Evolutionary conservation across 2,888 invertebrate species (phyloP).

Genomic region (Brachypterus glaber): DNA sequence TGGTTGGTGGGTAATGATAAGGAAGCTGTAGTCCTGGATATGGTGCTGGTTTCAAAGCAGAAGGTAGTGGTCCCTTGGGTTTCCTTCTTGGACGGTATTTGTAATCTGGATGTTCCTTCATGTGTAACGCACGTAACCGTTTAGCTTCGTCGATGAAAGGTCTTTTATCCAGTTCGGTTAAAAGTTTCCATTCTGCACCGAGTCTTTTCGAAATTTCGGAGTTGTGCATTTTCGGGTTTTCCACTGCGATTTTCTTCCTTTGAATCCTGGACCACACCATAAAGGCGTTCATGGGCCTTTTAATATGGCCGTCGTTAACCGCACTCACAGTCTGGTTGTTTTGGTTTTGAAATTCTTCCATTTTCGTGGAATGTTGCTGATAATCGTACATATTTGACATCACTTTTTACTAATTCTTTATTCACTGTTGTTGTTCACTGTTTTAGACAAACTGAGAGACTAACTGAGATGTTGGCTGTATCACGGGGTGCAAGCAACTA

Average conservation of each 20-base stretch:
- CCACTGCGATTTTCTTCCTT: constrained; percentile 90
- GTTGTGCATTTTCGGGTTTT: constrained; percentile 98
- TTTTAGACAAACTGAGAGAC: too few species aligned
- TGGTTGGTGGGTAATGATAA: constrained; percentile 56
- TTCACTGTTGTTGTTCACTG: too few species aligned
- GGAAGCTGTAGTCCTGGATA: constrained; percentile 57
- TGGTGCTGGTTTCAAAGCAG: constrained; percentile 33
- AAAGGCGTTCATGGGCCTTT: constrained; percentile 96
- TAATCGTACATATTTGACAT: constrained; percentile 33
- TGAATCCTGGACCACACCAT: constrained; percentile 95
- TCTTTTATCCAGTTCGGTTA: constrained; percentile 78
- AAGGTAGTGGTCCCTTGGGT: constrained; percentile 60
- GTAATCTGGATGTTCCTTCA: constrained; percentile 87
- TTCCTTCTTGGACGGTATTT: constrained; percentile 81
- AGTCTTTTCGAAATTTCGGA: constrained; percentile 91
- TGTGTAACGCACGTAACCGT: constrained; percentile 73
- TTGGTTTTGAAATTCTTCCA: constrained; percentile 33
- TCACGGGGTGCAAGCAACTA: too few species aligned
- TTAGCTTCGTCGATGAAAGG: constrained; percentile 96
- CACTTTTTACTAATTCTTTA: constrained; percentile 20
- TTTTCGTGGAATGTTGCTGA: constrained; percentile 27
- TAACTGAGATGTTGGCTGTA: too few species aligned
- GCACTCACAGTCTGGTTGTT: constrained; percentile 18
- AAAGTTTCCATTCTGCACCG: constrained; percentile 89
- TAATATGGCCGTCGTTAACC: constrained; percentile 68